Percentiles rank a stretch among this genome's conserved stretches.
phyloP scores from a whole-genome alignment of 2,113 vertebrate genomes.

The Gadus macrocephalus region DNA sequence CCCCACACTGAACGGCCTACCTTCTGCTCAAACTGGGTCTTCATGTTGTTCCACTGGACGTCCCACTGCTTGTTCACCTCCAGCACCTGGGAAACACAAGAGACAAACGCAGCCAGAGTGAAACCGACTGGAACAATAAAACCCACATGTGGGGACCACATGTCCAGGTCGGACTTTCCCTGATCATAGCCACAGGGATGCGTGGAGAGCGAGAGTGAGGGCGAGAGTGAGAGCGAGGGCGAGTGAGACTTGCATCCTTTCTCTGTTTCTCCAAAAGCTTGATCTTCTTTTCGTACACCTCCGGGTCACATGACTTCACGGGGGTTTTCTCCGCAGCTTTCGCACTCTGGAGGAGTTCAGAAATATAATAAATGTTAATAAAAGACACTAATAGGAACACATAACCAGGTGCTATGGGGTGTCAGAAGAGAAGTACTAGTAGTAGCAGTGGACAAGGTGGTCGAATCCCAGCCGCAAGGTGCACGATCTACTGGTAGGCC shows the following conservation, averaged over 20 bases:
- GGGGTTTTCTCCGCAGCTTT: slow-evolving; percentile 72
- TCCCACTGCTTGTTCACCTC: slow-evolving; percentile 99
- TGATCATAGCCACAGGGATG: slow-evolving; percentile 7
- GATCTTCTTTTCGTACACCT: slow-evolving; percentile 88
- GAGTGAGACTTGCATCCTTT: slow-evolving; percentile 80
- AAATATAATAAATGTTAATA: no score
- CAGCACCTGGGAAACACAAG: slow-evolving; percentile 77
- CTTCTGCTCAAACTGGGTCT: slow-evolving; percentile 97
- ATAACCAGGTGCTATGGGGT: no score
- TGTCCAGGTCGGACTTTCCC: slow-evolving; percentile 42
- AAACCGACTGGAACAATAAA: slow-evolving; percentile 32
- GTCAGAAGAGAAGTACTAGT: no score
- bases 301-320: slow-evolving; percentile 67
- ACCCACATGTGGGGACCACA: slow-evolving; percentile 8
- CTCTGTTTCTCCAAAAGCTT: slow-evolving; percentile 95
- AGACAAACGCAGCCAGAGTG: slow-evolving; percentile 19
- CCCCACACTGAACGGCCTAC: slow-evolving; percentile 62
- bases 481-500: no score
- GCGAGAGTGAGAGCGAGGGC: background rate
- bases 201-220: background rate
- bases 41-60: slow-evolving; percentile 96
- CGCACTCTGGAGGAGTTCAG: slow-evolving; percentile 52
- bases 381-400: no score
- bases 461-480: no score
- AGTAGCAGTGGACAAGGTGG: no score